Evolutionary conservation across 2,797 vertebrate species (phyloP).

Genomic region (Clarias fuscus): DNA sequence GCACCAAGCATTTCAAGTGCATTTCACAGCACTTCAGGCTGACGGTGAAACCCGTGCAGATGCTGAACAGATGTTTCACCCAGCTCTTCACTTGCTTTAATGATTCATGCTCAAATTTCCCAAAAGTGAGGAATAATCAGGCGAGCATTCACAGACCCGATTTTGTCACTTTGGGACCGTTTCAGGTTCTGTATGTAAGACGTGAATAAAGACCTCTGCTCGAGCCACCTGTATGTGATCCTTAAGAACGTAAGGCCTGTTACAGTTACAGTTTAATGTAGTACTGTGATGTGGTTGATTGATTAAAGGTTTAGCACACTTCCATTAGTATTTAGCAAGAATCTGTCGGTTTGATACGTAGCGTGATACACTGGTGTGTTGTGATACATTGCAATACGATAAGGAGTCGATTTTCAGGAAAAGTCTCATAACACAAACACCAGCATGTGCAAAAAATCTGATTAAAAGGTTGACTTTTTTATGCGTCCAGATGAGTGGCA

Average conservation of each 20-base stretch:
- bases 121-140: background rate
- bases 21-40: background rate
- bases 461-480: no score
- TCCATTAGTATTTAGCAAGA: no score
- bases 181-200: background rate
- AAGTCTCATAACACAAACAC: no score
- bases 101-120: background rate
- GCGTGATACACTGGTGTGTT: background rate
- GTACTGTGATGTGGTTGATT: background rate
- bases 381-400: no score
- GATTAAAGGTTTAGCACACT: background rate
- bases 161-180: background rate
- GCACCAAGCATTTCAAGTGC: background rate
- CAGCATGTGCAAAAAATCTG: no score
- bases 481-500: no score
- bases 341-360: background rate
- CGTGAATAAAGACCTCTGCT: background rate
- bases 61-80: conserved; percentile 20
- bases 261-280: background rate
- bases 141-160: background rate
- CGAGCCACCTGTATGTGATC: background rate
- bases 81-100: background rate
- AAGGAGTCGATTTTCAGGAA: no score
- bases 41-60: conserved; percentile 4
- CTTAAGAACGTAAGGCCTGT: background rate